phyloP scores from a whole-genome alignment of 2,888 invertebrate species.

The Hyposoter dolosus region DNA sequence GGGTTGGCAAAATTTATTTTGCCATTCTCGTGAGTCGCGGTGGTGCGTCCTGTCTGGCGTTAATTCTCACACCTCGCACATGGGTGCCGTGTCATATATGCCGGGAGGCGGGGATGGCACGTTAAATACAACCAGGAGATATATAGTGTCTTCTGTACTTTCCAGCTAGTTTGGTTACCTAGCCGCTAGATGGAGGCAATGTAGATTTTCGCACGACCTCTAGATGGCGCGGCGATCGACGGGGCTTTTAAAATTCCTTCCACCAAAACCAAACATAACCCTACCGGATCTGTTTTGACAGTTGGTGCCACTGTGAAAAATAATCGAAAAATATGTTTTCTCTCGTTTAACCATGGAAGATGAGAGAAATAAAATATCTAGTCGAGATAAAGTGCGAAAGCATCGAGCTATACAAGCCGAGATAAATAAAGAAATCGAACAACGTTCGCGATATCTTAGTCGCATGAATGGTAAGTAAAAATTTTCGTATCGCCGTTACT shows the following conservation, averaged over 20 bases:
- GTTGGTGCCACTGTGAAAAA: background rate
- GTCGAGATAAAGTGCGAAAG: constrained; percentile 11
- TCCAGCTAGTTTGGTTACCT: background rate
- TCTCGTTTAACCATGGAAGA: background rate
- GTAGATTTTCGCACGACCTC: background rate
- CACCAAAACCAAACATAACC: background rate
- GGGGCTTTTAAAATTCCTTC: background rate
- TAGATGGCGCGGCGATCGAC: background rate
- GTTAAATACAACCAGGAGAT: no score
- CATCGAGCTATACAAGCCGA: constrained; percentile 8
- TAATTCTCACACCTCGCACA: no score
- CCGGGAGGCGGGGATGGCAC: no score
- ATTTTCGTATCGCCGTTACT: background rate
- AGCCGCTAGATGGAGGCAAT: background rate
- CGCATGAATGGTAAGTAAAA: constrained; percentile 21
- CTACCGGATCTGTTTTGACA: no score
- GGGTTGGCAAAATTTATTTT: no score
- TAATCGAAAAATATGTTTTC: no score
- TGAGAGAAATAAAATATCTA: background rate
- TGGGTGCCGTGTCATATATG: no score
- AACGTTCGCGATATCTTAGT: background rate
- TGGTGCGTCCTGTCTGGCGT: no score
- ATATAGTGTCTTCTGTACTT: no score
- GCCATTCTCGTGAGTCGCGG: no score
- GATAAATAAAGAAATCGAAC: background rate